These are phyloP conservation scores for Acronicta leporina DNA, from an alignment of 2,888 invertebrate species.

Conservation along the genomic window DNA sequence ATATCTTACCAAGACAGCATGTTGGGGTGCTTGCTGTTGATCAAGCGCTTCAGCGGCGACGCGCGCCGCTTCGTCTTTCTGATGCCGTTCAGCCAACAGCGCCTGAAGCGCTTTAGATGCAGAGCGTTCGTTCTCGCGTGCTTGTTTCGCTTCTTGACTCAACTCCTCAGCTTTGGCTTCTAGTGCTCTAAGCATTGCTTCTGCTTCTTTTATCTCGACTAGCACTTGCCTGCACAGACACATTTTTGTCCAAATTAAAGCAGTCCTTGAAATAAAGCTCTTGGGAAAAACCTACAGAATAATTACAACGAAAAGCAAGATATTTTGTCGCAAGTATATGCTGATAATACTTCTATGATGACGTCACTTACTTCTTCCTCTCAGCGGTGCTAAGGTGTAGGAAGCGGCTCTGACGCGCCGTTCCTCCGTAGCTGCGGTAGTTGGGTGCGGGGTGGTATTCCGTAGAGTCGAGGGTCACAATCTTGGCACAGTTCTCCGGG, in stretches of 20 bases:
- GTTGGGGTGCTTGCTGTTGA: slow-evolving; percentile 70
- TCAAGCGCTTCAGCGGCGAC: slow-evolving; percentile 69
- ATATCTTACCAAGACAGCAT: slow-evolving; percentile 71
- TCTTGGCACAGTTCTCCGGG: slow-evolving; percentile 91
- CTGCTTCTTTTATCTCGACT: slow-evolving; percentile 77
- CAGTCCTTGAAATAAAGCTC: too few relatives aligned
- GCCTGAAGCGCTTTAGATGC: slow-evolving; percentile 70
- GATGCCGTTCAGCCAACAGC: slow-evolving; percentile 69
- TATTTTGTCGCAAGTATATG: too few relatives aligned
- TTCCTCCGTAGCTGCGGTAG: slow-evolving; percentile 92
- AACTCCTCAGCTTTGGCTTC: slow-evolving; percentile 73
- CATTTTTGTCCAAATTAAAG: too few relatives aligned
- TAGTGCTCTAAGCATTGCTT: slow-evolving; percentile 62
- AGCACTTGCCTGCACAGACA: slow-evolving; percentile 65
- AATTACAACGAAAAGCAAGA: too few relatives aligned
- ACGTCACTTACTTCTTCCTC: slow-evolving; percentile 85
- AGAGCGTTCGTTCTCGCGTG: slow-evolving; percentile 74
- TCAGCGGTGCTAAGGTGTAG: slow-evolving; percentile 92
- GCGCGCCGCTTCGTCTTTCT: slow-evolving; percentile 68
- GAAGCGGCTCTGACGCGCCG: slow-evolving; percentile 85
- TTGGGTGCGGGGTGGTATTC: slow-evolving; percentile 93
- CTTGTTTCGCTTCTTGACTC: slow-evolving; percentile 69
- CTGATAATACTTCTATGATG: background rate
- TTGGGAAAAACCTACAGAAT: too few relatives aligned
- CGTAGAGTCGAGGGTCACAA: slow-evolving; percentile 91